Evolutionary conservation across 2,797 vertebrate species (phyloP).

Genomic region (Babyrousa celebensis): DNA sequence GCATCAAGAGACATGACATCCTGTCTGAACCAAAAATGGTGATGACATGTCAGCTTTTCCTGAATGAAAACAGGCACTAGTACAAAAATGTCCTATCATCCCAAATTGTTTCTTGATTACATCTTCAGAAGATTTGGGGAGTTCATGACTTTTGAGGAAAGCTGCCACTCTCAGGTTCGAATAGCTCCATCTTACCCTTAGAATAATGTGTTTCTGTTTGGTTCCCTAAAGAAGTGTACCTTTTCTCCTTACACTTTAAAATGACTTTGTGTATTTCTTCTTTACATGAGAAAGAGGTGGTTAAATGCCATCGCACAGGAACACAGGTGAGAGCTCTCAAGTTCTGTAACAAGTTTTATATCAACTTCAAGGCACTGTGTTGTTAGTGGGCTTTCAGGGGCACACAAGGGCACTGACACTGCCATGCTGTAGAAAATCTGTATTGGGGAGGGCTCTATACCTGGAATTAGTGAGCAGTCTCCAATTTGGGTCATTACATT

Average conservation of each 20-base stretch:
- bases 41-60: not conserved
- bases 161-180: not conserved
- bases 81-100: not conserved
- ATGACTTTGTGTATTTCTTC: not conserved
- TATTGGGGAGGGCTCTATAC: not conserved
- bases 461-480: not conserved
- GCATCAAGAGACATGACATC: not conserved
- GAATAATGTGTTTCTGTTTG: not conserved
- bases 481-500: no score
- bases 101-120: not conserved
- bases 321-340: not conserved
- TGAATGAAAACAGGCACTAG: not conserved
- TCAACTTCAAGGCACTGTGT: not conserved
- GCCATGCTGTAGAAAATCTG: not conserved
- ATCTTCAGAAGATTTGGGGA: not conserved
- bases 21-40: not conserved
- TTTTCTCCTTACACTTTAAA: not conserved
- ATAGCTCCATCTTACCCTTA: not conserved
- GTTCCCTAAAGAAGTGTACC: not conserved
- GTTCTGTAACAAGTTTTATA: not conserved
- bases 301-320: not conserved
- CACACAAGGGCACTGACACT: accelerated
- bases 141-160: not conserved
- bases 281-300: not conserved
- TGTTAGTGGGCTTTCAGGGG: not conserved